phyloP scores from a whole-genome alignment of 1,140 invertebrate genomes.

The Chionoecetes opilio region DNA sequence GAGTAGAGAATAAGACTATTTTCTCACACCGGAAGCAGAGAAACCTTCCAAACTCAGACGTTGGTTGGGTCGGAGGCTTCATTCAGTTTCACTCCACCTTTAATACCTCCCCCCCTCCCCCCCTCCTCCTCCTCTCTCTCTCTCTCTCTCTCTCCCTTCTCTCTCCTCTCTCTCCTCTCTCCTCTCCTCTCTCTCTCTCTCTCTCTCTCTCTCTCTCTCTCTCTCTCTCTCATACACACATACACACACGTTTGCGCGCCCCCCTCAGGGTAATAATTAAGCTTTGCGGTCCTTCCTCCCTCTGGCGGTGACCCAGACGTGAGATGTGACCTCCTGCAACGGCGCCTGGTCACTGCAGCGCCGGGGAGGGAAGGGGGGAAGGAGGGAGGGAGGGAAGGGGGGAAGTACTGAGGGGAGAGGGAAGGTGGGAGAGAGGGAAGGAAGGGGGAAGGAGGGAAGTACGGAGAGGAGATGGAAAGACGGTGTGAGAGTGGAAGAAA shows the following conservation, averaged over 20 bases:
- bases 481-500: not conserved
- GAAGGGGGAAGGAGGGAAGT: not conserved
- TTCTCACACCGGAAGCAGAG: slow-evolving; percentile 4
- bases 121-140: not conserved
- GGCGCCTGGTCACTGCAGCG: not conserved
- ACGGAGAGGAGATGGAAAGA: not conserved
- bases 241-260: too few species aligned
- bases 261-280: too few species aligned
- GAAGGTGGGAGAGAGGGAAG: too few species aligned
- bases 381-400: not conserved
- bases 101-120: slow-evolving; percentile 1
- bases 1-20: slow-evolving; percentile 20
- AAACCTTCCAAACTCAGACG: slow-evolving; percentile 16
- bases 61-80: slow-evolving; percentile 4
- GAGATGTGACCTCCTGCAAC: not conserved
- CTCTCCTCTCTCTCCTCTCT: slow-evolving; percentile 45
- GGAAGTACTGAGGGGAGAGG: not conserved
- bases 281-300: not conserved
- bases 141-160: not conserved
- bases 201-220: slow-evolving; percentile 34
- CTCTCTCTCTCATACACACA: not conserved
- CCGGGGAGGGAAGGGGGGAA: not conserved
- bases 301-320: slow-evolving; percentile 1
- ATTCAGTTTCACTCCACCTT: slow-evolving; percentile 9
- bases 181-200: slow-evolving; percentile 45